Conservation (phyloP, 2,888 invertebrate genomes). For the Eubasilissa splendida region DNA sequence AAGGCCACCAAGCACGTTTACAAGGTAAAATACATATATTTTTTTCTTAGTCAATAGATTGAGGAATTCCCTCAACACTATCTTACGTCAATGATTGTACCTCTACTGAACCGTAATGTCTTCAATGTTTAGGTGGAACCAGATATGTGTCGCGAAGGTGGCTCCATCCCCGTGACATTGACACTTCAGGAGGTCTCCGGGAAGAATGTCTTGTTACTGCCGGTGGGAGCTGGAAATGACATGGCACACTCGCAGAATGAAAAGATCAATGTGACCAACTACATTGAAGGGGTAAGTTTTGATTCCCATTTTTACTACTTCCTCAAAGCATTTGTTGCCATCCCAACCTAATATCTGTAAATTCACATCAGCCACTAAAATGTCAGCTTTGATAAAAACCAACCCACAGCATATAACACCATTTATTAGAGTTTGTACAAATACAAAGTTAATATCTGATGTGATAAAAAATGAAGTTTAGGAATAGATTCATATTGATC, state of each 20-base stretch:
- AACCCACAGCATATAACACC: too few relatives aligned
- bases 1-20: constrained; percentile 89
- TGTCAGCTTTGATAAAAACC: too few relatives aligned
- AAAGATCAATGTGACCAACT: constrained; percentile 93
- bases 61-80: too few relatives aligned
- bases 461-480: too few relatives aligned
- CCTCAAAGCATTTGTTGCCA: neutral
- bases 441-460: too few relatives aligned
- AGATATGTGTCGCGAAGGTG: constrained; percentile 96
- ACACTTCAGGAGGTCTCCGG: constrained; percentile 94
- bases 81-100: too few relatives aligned
- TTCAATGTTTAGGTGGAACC: constrained; percentile 78
- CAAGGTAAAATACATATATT: constrained; percentile 66
- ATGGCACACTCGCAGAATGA: constrained; percentile 99
- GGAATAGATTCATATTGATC: too few relatives aligned
- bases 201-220: constrained; percentile 94
- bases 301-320: neutral
- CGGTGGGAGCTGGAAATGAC: constrained; percentile 96
- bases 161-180: constrained; percentile 96
- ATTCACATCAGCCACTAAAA: neutral
- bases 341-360: constrained; percentile 17
- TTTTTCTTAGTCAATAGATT: neutral
- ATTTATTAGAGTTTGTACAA: too few relatives aligned
- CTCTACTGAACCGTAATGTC: neutral
- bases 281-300: constrained; percentile 89